These are phyloP conservation scores for Pterocles gutturalis DNA, from an alignment of 2,113 vertebrate species.

Conservation along the genomic window DNA sequence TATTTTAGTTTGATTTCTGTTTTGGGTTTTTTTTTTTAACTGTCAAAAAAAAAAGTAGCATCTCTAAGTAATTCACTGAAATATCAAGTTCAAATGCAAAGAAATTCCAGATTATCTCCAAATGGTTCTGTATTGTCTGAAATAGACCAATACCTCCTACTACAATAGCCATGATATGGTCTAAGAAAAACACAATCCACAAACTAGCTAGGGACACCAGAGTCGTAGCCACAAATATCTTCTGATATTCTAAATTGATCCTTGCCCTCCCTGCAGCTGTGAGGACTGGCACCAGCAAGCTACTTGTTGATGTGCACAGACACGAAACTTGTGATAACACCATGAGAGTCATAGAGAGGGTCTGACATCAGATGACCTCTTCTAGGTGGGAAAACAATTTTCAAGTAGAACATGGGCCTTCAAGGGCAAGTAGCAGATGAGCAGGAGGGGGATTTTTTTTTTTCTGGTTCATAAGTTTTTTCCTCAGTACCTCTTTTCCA, in stretches of 20 bases:
- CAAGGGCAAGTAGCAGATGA: background rate
- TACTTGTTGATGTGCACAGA: background rate
- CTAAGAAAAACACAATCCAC: background rate
- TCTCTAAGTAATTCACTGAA: background rate
- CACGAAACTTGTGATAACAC: background rate
- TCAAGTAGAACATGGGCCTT: background rate
- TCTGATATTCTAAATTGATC: background rate
- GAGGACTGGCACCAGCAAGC: background rate
- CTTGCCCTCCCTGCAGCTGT: background rate
- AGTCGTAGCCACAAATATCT: background rate
- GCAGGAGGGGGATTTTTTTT: background rate
- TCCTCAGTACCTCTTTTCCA: background rate
- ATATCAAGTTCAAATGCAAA: background rate
- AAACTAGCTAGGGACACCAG: background rate
- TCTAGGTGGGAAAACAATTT: background rate
- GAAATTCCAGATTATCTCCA: background rate
- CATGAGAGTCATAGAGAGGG: background rate
- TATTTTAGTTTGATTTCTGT: background rate
- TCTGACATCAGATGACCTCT: background rate
- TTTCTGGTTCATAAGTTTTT: background rate
- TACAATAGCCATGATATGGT: accelerated
- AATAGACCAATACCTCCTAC: background rate
- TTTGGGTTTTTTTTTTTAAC: background rate
- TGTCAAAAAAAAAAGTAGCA: background rate
- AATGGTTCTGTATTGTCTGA: background rate